Evolutionary conservation across 1,140 invertebrate species (phyloP).

Genomic region (Trichonephila inaurata): DNA sequence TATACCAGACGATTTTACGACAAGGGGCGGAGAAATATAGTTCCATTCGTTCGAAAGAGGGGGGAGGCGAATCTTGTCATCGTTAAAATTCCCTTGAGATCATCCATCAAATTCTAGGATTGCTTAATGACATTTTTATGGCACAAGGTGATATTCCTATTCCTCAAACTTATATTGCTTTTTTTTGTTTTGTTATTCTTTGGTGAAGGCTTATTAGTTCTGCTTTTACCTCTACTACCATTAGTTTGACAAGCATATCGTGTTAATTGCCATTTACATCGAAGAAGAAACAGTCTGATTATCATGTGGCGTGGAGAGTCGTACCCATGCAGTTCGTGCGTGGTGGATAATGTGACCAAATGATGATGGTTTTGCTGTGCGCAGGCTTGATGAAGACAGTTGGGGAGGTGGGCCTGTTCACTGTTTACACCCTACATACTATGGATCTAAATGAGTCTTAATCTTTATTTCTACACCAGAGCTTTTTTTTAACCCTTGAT

Average conservation of each 20-base stretch:
- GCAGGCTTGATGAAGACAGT: background rate
- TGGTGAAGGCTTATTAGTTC: background rate
- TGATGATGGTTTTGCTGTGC: slow-evolving; percentile 15
- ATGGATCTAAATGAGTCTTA: background rate
- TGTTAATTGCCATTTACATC: slow-evolving; percentile 58
- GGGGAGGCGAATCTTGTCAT: slow-evolving; percentile 29
- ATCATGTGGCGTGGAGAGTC: slow-evolving; percentile 29
- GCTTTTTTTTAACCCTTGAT: background rate
- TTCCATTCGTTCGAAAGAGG: background rate
- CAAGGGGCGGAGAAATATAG: slow-evolving; percentile 61
- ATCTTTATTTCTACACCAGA: slow-evolving; percentile 9
- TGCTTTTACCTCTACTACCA: background rate
- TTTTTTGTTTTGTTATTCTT: background rate
- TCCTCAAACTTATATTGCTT: slow-evolving; percentile 14
- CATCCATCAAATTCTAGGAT: slow-evolving; percentile 60
- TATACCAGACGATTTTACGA: slow-evolving; percentile 41
- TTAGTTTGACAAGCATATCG: slow-evolving; percentile 41
- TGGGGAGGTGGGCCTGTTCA: background rate
- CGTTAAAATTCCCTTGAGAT: slow-evolving; percentile 65
- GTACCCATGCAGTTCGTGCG: slow-evolving; percentile 24
- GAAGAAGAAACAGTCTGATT: slow-evolving; percentile 33
- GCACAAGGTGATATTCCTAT: slow-evolving; percentile 52
- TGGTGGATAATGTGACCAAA: slow-evolving; percentile 25
- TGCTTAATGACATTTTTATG: slow-evolving; percentile 72
- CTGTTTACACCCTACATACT: slow-evolving; percentile 21